Evolutionary conservation across 2,113 vertebrate genomes (phyloP).

Genomic region (Clarias batrachus): DNA sequence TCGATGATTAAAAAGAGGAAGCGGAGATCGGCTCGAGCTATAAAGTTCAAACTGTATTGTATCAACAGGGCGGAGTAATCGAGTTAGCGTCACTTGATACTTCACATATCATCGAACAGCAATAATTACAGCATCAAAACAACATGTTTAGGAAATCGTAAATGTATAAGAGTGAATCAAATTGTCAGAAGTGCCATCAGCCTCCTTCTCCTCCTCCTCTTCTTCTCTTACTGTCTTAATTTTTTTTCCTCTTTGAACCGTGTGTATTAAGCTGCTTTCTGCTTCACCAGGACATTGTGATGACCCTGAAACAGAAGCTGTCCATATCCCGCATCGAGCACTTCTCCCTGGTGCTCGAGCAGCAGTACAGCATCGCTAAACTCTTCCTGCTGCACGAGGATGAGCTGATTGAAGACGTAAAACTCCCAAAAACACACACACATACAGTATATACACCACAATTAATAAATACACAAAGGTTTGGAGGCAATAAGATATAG

Average conservation of each 20-base stretch:
- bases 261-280: conserved; percentile 15
- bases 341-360: conserved; percentile 88
- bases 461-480: not conserved
- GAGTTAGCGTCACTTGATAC: not conserved
- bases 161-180: not conserved
- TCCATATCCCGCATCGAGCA: conserved; percentile 84
- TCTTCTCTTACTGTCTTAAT: too few species aligned
- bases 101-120: not conserved
- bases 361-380: conserved; percentile 83
- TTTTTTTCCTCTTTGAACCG: not conserved
- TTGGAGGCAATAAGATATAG: not conserved
- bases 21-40: not conserved
- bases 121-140: not conserved
- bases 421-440: not conserved
- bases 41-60: not conserved
- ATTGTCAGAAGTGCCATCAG: not conserved
- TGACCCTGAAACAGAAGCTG: conserved; percentile 94
- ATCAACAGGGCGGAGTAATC: not conserved
- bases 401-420: conserved; percentile 87
- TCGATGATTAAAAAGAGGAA: not conserved
- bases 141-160: not conserved
- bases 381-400: conserved; percentile 89
- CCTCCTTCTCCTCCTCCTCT: not conserved
- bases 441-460: not conserved
- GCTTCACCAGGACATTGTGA: conserved; percentile 84